A percentile compares a stretch with the other conserved stretches of the same genome.
These are phyloP conservation scores for Corythaixoides concolor DNA, from an alignment of 2,113 vertebrate genomes.

Conservation along the genomic window DNA sequence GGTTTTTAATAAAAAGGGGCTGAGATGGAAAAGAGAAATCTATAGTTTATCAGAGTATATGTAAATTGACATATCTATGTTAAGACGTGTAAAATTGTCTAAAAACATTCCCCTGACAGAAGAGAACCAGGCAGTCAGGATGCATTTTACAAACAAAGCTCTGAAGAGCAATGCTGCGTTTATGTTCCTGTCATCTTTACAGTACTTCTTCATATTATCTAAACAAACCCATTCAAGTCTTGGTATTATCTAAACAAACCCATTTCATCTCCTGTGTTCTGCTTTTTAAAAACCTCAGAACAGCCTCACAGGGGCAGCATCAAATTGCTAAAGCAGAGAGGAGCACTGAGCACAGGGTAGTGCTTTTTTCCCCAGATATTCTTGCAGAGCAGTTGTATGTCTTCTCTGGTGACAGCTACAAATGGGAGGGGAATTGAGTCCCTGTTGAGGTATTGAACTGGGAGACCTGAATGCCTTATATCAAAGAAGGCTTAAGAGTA, in stretches of 20 bases:
- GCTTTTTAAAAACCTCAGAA: constrained; percentile 16
- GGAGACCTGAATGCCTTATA: neutral
- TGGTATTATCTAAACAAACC: neutral
- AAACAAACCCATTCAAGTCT: neutral
- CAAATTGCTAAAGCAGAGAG: constrained; percentile 50
- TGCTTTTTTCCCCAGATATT: neutral
- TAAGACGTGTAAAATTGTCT: neutral
- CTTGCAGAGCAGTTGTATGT: neutral
- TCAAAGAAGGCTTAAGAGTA: neutral
- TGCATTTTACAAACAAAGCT: neutral
- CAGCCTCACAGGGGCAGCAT: constrained; percentile 45
- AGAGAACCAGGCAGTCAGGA: neutral
- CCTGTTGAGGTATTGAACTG: neutral
- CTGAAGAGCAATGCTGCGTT: neutral
- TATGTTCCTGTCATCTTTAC: neutral
- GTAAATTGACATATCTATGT: neutral
- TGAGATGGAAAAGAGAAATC: neutral
- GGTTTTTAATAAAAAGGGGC: neutral
- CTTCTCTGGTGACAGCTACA: neutral
- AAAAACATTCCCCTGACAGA: neutral
- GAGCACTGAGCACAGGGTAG: neutral
- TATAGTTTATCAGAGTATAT: neutral
- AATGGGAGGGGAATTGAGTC: neutral
- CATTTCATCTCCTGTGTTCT: neutral
- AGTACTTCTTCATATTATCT: neutral